Evolutionary conservation across 2,888 invertebrate genomes (phyloP).

Genomic region (Resseliella maxima): DNA sequence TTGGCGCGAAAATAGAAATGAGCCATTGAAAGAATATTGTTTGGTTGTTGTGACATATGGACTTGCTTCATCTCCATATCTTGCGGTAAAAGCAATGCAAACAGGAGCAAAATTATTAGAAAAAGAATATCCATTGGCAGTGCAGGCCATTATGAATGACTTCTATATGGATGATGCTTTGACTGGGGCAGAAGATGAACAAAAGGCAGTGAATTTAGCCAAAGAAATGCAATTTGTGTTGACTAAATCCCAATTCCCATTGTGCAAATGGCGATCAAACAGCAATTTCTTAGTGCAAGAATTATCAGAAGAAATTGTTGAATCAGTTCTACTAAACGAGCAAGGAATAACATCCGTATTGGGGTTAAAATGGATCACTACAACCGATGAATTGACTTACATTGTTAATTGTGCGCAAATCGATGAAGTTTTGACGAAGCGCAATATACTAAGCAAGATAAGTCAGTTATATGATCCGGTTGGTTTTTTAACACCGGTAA

Average conservation of each 20-base stretch:
- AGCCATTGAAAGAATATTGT: slow-evolving; percentile 59
- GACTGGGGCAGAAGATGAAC: slow-evolving; percentile 58
- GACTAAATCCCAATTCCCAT: slow-evolving; percentile 57
- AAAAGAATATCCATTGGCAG: slow-evolving; percentile 58
- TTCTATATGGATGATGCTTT: slow-evolving; percentile 60
- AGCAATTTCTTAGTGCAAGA: slow-evolving; percentile 40
- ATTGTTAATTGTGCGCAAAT: too few relatives aligned
- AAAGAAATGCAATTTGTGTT: slow-evolving; percentile 57
- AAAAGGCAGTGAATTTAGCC: slow-evolving; percentile 58
- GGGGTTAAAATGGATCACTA: slow-evolving; percentile 16
- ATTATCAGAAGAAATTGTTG: too few relatives aligned
- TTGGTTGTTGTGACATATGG: slow-evolving; percentile 60
- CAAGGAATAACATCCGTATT: not conserved
- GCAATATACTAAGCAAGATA: slow-evolving; percentile 57
- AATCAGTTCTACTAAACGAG: not conserved
- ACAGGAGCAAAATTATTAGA: slow-evolving; percentile 58
- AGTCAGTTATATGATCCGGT: slow-evolving; percentile 58
- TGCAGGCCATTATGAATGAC: slow-evolving; percentile 57
- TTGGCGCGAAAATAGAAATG: slow-evolving; percentile 59
- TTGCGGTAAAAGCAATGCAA: slow-evolving; percentile 59
- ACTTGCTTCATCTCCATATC: slow-evolving; percentile 60
- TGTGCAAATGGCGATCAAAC: slow-evolving; percentile 59
- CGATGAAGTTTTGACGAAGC: too few relatives aligned
- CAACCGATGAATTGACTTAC: too few relatives aligned
- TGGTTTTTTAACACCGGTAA: slow-evolving; percentile 58